Percentiles rank a stretch among this genome's conserved stretches.
Evolutionary conservation across 1,140 invertebrate species (phyloP).

Genomic region (Drosophila jambulina): DNA sequence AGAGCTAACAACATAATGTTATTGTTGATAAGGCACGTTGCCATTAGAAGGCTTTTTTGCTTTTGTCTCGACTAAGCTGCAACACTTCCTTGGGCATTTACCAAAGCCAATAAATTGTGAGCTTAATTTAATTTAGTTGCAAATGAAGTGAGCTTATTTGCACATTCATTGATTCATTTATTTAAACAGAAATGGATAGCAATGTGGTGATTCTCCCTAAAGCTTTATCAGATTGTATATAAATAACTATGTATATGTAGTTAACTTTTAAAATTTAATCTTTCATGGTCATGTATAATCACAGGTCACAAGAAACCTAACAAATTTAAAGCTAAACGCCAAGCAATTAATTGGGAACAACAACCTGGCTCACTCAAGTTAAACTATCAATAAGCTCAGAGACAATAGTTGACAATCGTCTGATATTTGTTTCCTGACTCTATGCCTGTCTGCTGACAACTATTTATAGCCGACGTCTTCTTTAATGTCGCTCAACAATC

Average conservation of each 20-base stretch:
- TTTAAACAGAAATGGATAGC: neutral
- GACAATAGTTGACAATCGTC: slow-evolving; percentile 43
- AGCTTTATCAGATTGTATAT: too few species aligned
- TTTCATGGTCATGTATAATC: neutral
- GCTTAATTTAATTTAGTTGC: neutral
- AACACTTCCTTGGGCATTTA: neutral
- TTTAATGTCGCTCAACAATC: slow-evolving; percentile 50
- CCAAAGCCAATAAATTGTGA: neutral
- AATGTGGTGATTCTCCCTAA: neutral
- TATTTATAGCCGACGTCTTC: slow-evolving; percentile 46
- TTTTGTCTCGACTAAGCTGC: neutral
- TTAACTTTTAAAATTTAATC: neutral
- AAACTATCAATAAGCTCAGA: slow-evolving; percentile 24
- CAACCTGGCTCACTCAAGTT: slow-evolving; percentile 1
- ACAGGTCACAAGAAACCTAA: slow-evolving; percentile 1
- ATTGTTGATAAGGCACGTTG: neutral
- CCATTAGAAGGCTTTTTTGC: neutral
- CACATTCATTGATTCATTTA: neutral
- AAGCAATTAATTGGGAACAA: slow-evolving; percentile 15
- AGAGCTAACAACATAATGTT: slow-evolving; percentile 25
- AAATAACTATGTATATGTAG: neutral
- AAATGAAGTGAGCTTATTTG: neutral
- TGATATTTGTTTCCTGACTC: slow-evolving; percentile 64
- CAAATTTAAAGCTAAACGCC: slow-evolving; percentile 4
- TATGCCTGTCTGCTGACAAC: slow-evolving; percentile 23